These are phyloP conservation scores for Lipotes vexillifer DNA, from an alignment of 2,113 vertebrate genomes.

Conservation along the genomic window DNA sequence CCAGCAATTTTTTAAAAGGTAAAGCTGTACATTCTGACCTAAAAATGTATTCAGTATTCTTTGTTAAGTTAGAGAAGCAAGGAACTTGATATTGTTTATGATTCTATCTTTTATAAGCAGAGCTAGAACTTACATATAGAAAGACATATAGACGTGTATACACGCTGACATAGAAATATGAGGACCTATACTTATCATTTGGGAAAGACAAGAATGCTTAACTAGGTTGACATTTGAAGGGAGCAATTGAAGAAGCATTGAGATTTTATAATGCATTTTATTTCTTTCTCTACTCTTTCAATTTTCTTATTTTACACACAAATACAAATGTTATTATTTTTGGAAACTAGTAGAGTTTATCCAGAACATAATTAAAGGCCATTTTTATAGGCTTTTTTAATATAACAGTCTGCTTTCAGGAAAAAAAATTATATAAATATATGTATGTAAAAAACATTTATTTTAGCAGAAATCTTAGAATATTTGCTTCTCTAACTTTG, in stretches of 20 bases:
- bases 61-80: not conserved
- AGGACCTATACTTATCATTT: not conserved
- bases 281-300: not conserved
- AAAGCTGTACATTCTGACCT: not conserved
- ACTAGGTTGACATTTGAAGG: not conserved
- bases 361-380: too few species aligned
- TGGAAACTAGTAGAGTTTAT: not conserved
- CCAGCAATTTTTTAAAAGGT: not conserved
- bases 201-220: not conserved
- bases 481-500: not conserved
- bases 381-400: not conserved
- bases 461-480: not conserved
- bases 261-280: not conserved
- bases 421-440: too few species aligned
- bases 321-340: not conserved
- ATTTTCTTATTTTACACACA: not conserved
- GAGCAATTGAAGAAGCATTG: not conserved
- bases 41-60: not conserved
- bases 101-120: not conserved
- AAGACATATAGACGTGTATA: not conserved
- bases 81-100: not conserved
- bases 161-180: not conserved
- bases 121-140: not conserved
- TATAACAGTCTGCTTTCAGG: not conserved
- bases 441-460: not conserved